Conservation (phyloP, 2,797 vertebrate genomes). For the Clamator glandarius region DNA sequence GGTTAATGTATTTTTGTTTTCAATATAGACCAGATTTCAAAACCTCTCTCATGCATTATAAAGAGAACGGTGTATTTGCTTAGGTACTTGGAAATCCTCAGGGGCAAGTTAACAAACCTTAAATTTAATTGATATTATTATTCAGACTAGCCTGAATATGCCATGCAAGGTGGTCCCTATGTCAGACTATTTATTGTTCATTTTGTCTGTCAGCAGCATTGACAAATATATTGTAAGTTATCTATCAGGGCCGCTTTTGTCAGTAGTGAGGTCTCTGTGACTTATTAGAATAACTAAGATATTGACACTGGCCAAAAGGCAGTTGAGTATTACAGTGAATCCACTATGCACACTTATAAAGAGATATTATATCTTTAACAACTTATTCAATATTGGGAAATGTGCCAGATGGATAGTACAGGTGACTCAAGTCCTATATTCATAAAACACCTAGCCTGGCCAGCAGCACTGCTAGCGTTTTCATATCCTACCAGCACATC, state of each 20-base stretch:
- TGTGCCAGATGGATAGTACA: neutral
- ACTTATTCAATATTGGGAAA: neutral
- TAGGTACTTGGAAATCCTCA: neutral
- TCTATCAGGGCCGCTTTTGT: conserved; percentile 14
- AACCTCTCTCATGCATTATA: neutral
- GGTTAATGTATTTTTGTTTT: neutral
- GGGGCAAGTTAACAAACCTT: neutral
- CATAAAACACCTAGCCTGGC: neutral
- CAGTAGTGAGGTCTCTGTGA: neutral
- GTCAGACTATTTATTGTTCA: neutral
- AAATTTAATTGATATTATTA: neutral
- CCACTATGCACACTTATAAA: neutral
- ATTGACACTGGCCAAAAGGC: neutral
- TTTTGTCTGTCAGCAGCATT: neutral
- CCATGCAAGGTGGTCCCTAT: neutral
- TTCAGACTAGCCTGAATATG: neutral
- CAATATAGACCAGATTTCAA: neutral
- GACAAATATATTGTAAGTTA: conserved; percentile 18
- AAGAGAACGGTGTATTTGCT: neutral
- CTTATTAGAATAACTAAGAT: neutral
- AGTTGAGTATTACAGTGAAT: neutral
- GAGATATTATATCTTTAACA: neutral
- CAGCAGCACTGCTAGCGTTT: neutral
- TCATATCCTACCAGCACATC: neutral
- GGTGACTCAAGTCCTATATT: neutral